These are phyloP conservation scores for Monomorium pharaonis DNA, from an alignment of 1,140 invertebrate species.

Conservation along the genomic window DNA sequence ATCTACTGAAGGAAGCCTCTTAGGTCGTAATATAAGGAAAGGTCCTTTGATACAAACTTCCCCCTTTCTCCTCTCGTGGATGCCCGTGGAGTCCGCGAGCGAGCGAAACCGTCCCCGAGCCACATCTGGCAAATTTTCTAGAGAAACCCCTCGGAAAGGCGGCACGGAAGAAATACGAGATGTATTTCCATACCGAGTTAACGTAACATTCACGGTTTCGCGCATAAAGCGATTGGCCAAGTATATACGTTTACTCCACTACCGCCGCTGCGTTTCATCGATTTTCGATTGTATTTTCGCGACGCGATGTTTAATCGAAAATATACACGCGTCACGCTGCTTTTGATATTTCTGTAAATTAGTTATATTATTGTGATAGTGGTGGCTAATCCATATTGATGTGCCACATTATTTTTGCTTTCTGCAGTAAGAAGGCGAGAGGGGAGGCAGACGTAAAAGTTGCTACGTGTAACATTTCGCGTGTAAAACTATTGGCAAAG, in stretches of 20 bases:
- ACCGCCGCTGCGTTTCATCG: constrained; percentile 11
- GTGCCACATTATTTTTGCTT: neutral
- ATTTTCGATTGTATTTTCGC: constrained; percentile 50
- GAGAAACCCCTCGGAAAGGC: constrained; percentile 45
- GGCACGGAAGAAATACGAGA: constrained; percentile 44
- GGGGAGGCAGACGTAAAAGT: neutral
- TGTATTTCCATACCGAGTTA: constrained; percentile 55
- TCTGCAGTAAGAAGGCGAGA: neutral
- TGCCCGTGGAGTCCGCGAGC: constrained; percentile 30
- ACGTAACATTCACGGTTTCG: constrained; percentile 50
- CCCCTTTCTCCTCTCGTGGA: neutral
- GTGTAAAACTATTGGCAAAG: neutral
- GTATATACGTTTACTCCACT: constrained; percentile 35
- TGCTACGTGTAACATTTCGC: neutral
- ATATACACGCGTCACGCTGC: constrained; percentile 13
- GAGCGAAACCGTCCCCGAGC: constrained; percentile 1
- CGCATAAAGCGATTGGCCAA: constrained; percentile 50
- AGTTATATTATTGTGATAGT: constrained; percentile 13
- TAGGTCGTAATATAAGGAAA: constrained; percentile 56
- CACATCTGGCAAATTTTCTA: constrained; percentile 56
- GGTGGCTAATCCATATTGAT: neutral
- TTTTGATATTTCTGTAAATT: constrained; percentile 42
- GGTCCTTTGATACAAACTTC: constrained; percentile 48
- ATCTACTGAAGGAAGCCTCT: constrained; percentile 52
- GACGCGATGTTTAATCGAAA: constrained; percentile 48